These are phyloP conservation scores for Digitonthophagus gazella DNA, from an alignment of 2,888 invertebrate genomes.

Conservation along the genomic window DNA sequence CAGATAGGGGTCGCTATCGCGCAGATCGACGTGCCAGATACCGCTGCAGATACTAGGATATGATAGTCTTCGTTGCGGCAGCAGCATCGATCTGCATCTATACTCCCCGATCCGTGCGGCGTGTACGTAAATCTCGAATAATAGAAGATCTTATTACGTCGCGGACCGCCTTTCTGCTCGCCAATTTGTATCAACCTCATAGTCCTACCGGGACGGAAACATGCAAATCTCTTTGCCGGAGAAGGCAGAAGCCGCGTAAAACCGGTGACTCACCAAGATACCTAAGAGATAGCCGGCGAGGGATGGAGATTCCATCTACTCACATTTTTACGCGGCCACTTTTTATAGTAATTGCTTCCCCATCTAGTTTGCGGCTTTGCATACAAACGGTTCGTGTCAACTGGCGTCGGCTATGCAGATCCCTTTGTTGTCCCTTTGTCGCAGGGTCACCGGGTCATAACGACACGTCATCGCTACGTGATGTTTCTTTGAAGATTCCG, in stretches of 20 bases:
- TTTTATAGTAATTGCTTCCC: neutral
- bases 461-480: slow-evolving; percentile 47
- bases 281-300: neutral
- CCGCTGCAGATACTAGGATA: slow-evolving; percentile 10
- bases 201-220: neutral
- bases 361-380: slow-evolving; percentile 22
- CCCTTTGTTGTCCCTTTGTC: slow-evolving; percentile 43
- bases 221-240: neutral
- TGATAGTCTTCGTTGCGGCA: slow-evolving; percentile 8
- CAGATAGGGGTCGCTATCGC: slow-evolving; percentile 6
- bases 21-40: slow-evolving; percentile 12
- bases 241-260: neutral
- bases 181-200: neutral
- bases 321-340: neutral
- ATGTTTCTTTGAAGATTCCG: slow-evolving; percentile 42
- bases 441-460: slow-evolving; percentile 42
- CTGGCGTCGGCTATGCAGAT: slow-evolving; percentile 41
- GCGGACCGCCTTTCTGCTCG: neutral
- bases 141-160: neutral
- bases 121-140: neutral
- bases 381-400: slow-evolving; percentile 20
- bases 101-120: neutral
- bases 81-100: neutral
- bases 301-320: neutral
- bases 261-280: neutral